phyloP scores from a whole-genome alignment of 2,113 vertebrate genomes.

The Numenius arquata region DNA sequence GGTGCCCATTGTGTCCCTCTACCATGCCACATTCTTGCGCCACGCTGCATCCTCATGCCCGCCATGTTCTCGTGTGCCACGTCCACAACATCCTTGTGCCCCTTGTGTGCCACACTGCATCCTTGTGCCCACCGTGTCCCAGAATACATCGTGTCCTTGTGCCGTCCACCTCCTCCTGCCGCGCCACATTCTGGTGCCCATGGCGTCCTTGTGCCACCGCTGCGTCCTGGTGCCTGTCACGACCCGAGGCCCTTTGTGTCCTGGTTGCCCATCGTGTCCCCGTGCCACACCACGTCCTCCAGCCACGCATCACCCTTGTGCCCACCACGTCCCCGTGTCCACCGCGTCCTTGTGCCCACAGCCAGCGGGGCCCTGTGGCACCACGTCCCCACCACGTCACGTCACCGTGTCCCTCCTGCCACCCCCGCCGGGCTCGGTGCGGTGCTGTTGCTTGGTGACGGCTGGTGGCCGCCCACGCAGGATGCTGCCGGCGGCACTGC shows the following conservation, averaged over 20 bases:
- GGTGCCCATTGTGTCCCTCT: too few species aligned
- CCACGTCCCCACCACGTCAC: background rate
- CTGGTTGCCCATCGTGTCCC: background rate
- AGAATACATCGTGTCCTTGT: too few species aligned
- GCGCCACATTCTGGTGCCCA: fast-evolving
- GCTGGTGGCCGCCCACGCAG: background rate
- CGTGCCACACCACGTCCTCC: background rate
- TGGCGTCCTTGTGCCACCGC: fast-evolving
- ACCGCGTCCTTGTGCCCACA: background rate
- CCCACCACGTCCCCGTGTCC: background rate
- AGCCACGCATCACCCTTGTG: background rate
- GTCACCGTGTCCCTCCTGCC: background rate
- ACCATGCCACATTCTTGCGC: too few species aligned
- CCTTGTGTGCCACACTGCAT: too few species aligned
- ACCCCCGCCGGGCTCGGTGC: background rate
- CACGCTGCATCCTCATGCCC: too few species aligned
- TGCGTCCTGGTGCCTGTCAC: fast-evolving
- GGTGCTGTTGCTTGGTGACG: conserved; percentile 34
- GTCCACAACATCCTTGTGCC: too few species aligned
- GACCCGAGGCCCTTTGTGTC: fast-evolving
- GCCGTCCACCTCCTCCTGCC: too few species aligned
- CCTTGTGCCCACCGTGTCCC: too few species aligned
- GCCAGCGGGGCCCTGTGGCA: background rate
- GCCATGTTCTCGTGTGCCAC: too few species aligned
- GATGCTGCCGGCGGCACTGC: background rate